Conservation (phyloP, 2,113 vertebrate species). For the Chloropsis hardwickii region DNA sequence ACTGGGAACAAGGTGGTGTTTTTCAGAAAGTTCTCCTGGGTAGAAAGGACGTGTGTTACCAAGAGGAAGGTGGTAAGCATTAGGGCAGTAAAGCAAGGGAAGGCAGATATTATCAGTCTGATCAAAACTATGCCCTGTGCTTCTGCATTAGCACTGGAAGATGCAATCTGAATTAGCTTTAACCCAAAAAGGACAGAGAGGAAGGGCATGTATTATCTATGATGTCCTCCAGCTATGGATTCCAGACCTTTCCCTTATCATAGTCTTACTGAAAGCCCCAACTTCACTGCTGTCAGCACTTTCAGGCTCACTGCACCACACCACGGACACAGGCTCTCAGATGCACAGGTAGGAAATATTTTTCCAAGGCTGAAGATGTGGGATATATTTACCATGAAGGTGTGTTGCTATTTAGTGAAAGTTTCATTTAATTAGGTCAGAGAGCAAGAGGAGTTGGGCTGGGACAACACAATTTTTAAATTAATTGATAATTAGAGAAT, state of each 20-base stretch:
- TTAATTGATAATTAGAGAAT: background rate
- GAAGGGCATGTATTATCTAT: background rate
- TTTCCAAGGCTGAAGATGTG: background rate
- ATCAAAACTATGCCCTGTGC: background rate
- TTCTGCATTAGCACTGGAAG: background rate
- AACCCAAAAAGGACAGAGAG: background rate
- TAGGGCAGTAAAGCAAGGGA: background rate
- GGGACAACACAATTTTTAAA: background rate
- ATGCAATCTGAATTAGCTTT: background rate
- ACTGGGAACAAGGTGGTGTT: background rate
- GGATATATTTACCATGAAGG: background rate
- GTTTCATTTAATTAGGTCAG: background rate
- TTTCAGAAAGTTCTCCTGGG: background rate
- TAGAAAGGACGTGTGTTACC: background rate
- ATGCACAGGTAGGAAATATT: background rate
- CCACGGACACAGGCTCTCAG: fast-evolving
- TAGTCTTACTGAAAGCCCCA: background rate
- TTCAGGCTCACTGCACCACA: background rate
- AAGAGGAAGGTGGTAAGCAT: background rate
- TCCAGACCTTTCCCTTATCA: background rate
- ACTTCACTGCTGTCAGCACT: background rate
- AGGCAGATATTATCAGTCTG: background rate
- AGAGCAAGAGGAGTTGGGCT: background rate
- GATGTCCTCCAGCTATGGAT: background rate
- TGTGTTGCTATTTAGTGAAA: background rate